These are phyloP conservation scores for Microcebus murinus DNA, from an alignment of 2,113 vertebrate species.

Conservation along the genomic window DNA sequence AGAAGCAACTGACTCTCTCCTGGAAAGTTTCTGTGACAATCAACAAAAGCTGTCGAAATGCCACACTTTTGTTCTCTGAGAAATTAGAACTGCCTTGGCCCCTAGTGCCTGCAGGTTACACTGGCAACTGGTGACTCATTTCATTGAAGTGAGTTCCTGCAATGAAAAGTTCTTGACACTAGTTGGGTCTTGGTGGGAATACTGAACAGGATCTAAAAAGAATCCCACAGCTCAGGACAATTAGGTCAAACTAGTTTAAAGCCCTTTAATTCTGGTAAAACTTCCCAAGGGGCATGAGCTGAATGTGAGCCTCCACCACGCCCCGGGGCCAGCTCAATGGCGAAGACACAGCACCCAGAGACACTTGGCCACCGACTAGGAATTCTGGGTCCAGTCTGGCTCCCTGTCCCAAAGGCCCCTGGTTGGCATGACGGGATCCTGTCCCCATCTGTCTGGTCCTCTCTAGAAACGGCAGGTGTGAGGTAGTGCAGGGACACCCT, in stretches of 20 bases:
- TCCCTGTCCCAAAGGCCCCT: neutral
- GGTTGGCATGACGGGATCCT: neutral
- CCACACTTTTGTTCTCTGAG: conserved; percentile 46
- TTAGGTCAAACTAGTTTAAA: neutral
- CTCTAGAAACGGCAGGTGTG: neutral
- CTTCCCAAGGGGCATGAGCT: no score
- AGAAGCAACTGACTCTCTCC: neutral
- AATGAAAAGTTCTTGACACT: neutral
- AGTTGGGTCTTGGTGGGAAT: neutral
- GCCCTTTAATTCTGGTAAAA: neutral
- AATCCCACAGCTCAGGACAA: neutral
- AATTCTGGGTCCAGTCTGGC: neutral
- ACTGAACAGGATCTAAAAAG: neutral
- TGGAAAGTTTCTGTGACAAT: neutral
- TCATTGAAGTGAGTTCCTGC: neutral
- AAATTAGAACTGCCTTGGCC: neutral
- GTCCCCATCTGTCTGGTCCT: neutral
- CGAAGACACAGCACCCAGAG: neutral
- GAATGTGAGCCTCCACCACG: neutral
- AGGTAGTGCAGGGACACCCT: rapidly evolving
- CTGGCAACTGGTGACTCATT: neutral
- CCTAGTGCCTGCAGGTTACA: neutral
- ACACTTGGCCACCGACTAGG: neutral
- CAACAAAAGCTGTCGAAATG: neutral
- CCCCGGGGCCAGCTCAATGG: neutral